A percentile compares a stretch with the other conserved stretches of the same genome.
Evolutionary conservation across 2,888 invertebrate genomes (phyloP).

Genomic region (Spodoptera exigua): DNA sequence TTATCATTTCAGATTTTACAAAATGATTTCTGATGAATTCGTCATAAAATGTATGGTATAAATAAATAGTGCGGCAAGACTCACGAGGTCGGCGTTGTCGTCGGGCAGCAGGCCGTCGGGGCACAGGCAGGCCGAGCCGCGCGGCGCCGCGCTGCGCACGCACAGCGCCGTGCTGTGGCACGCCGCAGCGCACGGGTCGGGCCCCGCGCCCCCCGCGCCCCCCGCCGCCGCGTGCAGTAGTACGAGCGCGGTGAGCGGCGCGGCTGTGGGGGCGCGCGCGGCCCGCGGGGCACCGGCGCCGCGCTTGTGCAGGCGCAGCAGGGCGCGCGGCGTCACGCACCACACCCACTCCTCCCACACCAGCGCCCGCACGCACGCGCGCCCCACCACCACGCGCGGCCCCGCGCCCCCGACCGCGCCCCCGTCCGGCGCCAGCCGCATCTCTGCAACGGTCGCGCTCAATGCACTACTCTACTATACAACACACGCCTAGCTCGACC

Average conservation of each 20-base stretch:
- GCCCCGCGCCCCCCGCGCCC: constrained; percentile 59
- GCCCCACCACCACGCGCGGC: constrained; percentile 31
- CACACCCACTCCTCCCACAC: constrained; percentile 81
- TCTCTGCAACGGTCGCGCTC: constrained; percentile 14
- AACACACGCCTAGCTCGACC: no score
- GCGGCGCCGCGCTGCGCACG: constrained; percentile 83
- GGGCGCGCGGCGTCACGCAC: constrained; percentile 75
- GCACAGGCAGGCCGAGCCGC: constrained; percentile 86
- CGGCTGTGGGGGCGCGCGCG: constrained; percentile 54
- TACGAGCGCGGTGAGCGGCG: constrained; percentile 64
- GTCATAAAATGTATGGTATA: no score
- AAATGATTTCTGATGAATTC: no score
- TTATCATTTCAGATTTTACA: no score
- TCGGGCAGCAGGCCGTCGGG: constrained; percentile 85
- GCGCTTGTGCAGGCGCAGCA: constrained; percentile 70
- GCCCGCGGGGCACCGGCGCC: constrained; percentile 60
- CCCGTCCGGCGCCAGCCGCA: constrained; percentile 17
- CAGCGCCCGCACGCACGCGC: constrained; percentile 66
- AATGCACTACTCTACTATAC: no score
- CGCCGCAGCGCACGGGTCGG: constrained; percentile 83
- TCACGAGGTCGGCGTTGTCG: constrained; percentile 57
- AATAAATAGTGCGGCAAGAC: constrained; percentile 24
- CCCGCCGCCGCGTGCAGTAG: constrained; percentile 68
- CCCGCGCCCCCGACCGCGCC: constrained; percentile 64
- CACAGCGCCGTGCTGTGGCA: constrained; percentile 91